phyloP scores from a whole-genome alignment of 2,888 invertebrate genomes.

The Melinopterus prodromus region DNA sequence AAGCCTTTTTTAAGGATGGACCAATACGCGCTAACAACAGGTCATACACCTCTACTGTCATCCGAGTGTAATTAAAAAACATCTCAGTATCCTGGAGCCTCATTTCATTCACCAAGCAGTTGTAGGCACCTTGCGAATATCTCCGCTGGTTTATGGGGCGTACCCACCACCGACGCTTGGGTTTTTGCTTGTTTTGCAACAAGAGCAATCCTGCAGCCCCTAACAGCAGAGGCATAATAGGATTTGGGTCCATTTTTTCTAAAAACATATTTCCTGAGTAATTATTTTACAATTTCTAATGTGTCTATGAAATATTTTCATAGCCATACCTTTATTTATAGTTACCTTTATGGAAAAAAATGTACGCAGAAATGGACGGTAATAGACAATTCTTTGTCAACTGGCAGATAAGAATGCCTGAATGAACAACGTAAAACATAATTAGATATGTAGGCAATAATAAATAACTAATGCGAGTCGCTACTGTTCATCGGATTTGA shows the following conservation, averaged over 20 bases:
- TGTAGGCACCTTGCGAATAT: slow-evolving; percentile 40
- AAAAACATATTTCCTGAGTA: neutral
- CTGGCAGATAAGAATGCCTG: too few species aligned
- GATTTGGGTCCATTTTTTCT: neutral
- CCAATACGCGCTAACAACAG: slow-evolving; percentile 39
- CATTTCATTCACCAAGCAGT: slow-evolving; percentile 44
- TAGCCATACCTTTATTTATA: too few species aligned
- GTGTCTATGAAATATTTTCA: too few species aligned
- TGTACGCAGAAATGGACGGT: too few species aligned
- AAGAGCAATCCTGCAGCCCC: neutral
- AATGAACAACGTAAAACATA: too few species aligned
- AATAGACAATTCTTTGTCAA: too few species aligned
- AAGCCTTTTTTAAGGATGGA: slow-evolving; percentile 37
- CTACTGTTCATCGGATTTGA: too few species aligned
- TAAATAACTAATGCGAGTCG: too few species aligned
- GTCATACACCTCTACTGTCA: slow-evolving; percentile 38
- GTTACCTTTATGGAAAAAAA: too few species aligned
- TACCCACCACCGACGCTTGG: slow-evolving; percentile 38
- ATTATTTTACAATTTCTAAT: too few species aligned
- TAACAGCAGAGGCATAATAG: neutral
- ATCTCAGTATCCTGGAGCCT: slow-evolving; percentile 40
- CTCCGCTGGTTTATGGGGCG: slow-evolving; percentile 42
- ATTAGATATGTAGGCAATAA: too few species aligned
- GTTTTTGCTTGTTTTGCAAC: neutral
- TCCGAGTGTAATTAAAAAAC: slow-evolving; percentile 44